Conservation (phyloP, 2,113 vertebrate genomes). For the Camarhynchus parvulus region DNA sequence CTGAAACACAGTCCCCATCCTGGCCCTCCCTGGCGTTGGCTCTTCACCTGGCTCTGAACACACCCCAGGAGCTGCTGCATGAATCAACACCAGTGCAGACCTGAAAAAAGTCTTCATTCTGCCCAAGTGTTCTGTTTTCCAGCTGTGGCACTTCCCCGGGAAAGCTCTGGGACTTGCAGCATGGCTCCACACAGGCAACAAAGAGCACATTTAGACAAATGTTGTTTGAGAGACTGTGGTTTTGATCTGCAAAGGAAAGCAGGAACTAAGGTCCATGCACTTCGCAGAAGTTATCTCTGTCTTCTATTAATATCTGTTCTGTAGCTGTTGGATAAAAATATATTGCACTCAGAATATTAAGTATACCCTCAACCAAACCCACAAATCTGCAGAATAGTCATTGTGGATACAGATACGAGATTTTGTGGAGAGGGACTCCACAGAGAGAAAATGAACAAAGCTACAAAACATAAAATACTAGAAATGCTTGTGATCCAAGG, state of each 20-base stretch:
- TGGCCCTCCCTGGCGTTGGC: neutral
- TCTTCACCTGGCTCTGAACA: neutral
- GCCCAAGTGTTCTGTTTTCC: neutral
- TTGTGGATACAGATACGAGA: neutral
- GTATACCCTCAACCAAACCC: neutral
- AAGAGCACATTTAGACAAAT: neutral
- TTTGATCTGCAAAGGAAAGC: conserved; percentile 5
- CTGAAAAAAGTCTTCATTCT: neutral
- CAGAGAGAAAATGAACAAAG: neutral
- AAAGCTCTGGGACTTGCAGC: neutral
- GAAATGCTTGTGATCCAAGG: neutral
- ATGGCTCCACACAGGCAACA: neutral
- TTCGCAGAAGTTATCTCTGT: neutral
- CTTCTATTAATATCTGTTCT: neutral
- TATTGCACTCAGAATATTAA: neutral
- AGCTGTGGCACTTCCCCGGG: neutral
- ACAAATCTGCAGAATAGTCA: neutral
- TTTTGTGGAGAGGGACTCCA: neutral
- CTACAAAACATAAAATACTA: neutral
- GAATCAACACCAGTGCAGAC: neutral
- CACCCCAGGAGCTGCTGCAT: neutral
- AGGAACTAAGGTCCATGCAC: neutral
- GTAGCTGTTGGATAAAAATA: neutral
- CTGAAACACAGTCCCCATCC: neutral
- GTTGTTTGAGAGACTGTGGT: neutral